Evolutionary conservation across 1,140 invertebrate genomes (phyloP).

Genomic region (Teleopsis dalmanni): DNA sequence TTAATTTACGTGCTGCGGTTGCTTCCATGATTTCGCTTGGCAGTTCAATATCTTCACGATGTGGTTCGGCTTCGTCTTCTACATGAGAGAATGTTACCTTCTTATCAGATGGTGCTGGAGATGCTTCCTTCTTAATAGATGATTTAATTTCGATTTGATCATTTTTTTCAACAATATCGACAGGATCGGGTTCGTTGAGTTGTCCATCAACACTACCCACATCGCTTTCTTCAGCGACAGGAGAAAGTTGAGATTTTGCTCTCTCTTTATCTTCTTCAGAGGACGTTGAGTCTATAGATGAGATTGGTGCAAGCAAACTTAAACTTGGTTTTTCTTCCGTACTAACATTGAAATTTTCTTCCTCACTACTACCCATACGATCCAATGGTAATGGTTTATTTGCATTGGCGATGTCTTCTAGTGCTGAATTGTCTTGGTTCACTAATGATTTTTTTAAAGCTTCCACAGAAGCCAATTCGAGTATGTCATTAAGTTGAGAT

Average conservation of each 20-base stretch:
- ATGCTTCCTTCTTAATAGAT: constrained; percentile 34
- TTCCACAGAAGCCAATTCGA: constrained; percentile 20
- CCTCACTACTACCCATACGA: constrained; percentile 43
- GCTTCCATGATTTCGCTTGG: constrained; percentile 33
- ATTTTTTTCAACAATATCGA: background rate
- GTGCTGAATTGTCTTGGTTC: constrained; percentile 26
- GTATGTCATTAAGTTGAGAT: constrained; percentile 22
- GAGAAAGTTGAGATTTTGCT: constrained; percentile 21
- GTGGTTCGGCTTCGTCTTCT: constrained; percentile 41
- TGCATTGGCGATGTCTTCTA: constrained; percentile 28
- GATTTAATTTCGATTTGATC: constrained; percentile 17
- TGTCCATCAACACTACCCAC: constrained; percentile 15
- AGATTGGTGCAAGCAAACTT: constrained; percentile 28
- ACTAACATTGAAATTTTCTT: constrained; percentile 24
- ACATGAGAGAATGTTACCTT: constrained; percentile 43
- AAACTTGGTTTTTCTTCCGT: constrained; percentile 2
- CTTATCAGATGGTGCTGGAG: constrained; percentile 38
- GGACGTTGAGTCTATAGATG: constrained; percentile 40
- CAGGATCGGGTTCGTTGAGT: constrained; percentile 1
- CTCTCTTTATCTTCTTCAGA: constrained; percentile 33
- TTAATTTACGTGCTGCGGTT: constrained; percentile 11
- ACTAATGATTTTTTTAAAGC: constrained; percentile 29
- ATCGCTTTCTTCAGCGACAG: constrained; percentile 36
- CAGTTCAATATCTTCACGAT: constrained; percentile 37
- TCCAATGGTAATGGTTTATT: constrained; percentile 29